Base-by-base conservation (phyloP, 30 jellyfish, hydroid and myxozoan species). In the Calvadosia cruxmelitensis region DNA sequence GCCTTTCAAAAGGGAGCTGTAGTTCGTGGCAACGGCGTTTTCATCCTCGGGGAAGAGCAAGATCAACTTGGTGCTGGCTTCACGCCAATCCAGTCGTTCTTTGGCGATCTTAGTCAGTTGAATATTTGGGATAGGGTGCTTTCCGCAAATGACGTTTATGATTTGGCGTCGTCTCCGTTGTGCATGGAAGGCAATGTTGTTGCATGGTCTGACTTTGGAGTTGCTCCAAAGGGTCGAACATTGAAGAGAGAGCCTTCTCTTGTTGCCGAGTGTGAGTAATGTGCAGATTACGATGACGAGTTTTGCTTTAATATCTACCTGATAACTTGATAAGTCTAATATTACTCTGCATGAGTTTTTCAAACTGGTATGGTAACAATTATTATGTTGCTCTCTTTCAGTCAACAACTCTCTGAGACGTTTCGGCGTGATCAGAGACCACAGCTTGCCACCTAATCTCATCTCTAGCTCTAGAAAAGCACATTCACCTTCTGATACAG, bases 1-100 rank as follows among this genome's bases (percentile, higher is more conserved):
- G 70, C 94, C 50, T 68, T 88, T 74, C 94, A 88, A 36, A 78
- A 51, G 67, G 93, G 93, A 2, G 75, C 76, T 34, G 35, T 67
- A 0, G 72, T 88, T 42, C 77, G 74, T 24, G 72, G 71, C 50
- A 94, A 94, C 2, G 97, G 97, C 2, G 69, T 88, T 35, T 88
- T 88, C 64, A 80, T 88, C 20, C 61, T 88, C 64, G 97, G 97
- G 1, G 97, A 88, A 73, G 97, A 88, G 71, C 97, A 88, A 50
- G 97, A 88, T 76, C 93, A 74, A 50, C 28, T 74, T 3, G 97
- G 94, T 28, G 87, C 81, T 15, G 75, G 77, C 16, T 88, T 88
- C 64, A 88, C 97, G 10, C 94, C 97, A 69, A 66, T 81, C 20
- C 94, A 88, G 50, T 88, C 97, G 28, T 88, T 88, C 83, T 74